A percentile compares a stretch with the other conserved stretches of the same genome.
Conservation (phyloP, 2,888 invertebrate genomes). For the Alcis repandata region DNA sequence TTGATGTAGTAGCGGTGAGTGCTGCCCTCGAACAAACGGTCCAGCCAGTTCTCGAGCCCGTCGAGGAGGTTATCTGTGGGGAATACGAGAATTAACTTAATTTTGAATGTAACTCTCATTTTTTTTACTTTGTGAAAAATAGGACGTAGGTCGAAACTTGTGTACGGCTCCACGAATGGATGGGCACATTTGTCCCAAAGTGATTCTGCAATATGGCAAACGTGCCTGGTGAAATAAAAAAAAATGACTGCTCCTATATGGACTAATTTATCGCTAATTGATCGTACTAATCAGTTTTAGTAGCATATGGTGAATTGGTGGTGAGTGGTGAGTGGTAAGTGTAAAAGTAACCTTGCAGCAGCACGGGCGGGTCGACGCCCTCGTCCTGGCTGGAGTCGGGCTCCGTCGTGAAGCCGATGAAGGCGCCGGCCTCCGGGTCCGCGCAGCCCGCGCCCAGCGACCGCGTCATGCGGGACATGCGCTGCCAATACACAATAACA, state of each 20-base stretch:
- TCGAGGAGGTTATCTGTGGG: slow-evolving; percentile 93
- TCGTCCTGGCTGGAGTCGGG: slow-evolving; percentile 88
- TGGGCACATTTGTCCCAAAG: no score
- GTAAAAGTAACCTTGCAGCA: slow-evolving; percentile 84
- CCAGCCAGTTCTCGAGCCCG: slow-evolving; percentile 98
- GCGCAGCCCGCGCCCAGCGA: slow-evolving; percentile 76
- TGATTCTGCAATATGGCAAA: no score
- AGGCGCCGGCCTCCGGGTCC: slow-evolving; percentile 94
- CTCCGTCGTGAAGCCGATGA: slow-evolving; percentile 93
- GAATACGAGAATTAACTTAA: slow-evolving; percentile 62
- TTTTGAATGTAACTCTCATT: no score
- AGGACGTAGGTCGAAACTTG: no score
- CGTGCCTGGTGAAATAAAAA: no score
- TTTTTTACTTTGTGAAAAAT: no score
- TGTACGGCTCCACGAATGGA: no score
- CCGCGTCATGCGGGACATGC: slow-evolving; percentile 90
- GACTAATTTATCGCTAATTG: no score
- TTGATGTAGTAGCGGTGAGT: slow-evolving; percentile 98
- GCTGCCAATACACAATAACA: slow-evolving; percentile 67
- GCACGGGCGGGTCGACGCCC: slow-evolving; percentile 71
- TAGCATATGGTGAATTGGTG: neutral
- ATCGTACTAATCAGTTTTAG: no score
- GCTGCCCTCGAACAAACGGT: slow-evolving; percentile 97
- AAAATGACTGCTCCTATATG: no score
- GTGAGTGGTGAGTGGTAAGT: neutral